Percentiles rank a stretch among this genome's conserved stretches.
Conservation (phyloP, 2,113 vertebrate species). For the Acrocephalus arundinaceus region DNA sequence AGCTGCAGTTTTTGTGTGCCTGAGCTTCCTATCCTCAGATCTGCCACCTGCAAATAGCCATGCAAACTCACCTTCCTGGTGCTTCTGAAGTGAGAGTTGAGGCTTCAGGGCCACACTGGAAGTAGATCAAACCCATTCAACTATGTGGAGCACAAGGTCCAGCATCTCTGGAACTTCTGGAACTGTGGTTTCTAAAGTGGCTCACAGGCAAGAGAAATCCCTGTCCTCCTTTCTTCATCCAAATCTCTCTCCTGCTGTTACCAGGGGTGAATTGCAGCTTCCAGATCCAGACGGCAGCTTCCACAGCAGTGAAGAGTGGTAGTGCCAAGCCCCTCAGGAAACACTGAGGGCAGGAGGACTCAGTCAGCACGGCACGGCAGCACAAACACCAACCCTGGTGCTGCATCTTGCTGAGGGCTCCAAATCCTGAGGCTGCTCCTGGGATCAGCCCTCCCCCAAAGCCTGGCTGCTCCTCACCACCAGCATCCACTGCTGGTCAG, state of each 20-base stretch:
- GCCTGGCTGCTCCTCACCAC: neutral
- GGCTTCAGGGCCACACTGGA: neutral
- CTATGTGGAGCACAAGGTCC: neutral
- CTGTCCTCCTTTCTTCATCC: neutral
- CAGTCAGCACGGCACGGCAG: rapidly evolving
- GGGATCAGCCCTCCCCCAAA: neutral
- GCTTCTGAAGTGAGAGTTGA: neutral
- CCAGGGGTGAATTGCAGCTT: neutral
- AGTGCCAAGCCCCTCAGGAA: neutral
- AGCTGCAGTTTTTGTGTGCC: neutral
- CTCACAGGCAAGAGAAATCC: neutral
- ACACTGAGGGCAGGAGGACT: neutral
- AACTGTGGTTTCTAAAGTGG: neutral
- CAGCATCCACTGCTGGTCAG: neutral
- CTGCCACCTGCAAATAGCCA: neutral
- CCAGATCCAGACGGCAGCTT: neutral
- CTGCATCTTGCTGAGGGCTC: rapidly evolving
- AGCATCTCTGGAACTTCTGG: neutral
- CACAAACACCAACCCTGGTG: rapidly evolving
- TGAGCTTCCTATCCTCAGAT: neutral
- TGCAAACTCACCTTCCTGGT: neutral
- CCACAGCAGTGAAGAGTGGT: rapidly evolving
- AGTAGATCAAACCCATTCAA: neutral
- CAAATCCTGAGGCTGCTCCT: rapidly evolving
- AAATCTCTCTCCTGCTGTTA: neutral